Conservation (phyloP, 2,888 invertebrate species). For the Lysandra bellargus region DNA sequence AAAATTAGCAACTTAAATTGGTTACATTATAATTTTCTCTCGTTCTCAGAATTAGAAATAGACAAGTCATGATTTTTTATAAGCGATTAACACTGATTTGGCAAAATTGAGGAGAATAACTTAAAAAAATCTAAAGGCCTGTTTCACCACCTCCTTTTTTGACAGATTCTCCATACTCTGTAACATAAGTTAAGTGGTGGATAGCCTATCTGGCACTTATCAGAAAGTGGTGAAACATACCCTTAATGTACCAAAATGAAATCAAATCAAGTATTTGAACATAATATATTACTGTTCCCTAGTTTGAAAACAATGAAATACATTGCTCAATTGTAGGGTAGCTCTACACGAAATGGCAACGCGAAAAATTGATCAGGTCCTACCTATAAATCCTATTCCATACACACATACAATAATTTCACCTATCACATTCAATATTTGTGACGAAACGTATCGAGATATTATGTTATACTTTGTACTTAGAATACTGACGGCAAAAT, state of each 20-base stretch:
- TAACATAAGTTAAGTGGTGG: too few species aligned
- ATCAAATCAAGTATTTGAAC: too few species aligned
- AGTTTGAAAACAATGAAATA: neutral
- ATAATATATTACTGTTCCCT: too few species aligned
- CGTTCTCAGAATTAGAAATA: neutral
- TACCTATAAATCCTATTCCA: neutral
- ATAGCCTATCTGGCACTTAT: too few species aligned
- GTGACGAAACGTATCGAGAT: neutral
- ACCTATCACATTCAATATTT: neutral
- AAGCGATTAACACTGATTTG: too few species aligned
- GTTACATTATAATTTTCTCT: neutral
- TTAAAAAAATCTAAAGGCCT: too few species aligned
- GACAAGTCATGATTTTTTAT: too few species aligned
- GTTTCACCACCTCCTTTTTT: too few species aligned
- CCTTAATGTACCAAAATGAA: too few species aligned
- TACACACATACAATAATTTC: neutral
- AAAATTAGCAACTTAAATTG: neutral
- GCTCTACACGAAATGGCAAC: neutral
- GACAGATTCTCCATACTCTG: too few species aligned
- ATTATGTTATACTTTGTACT: constrained; percentile 15
- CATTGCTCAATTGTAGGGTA: neutral
- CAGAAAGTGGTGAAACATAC: too few species aligned
- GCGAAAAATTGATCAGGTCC: constrained; percentile 17
- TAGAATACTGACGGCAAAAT: neutral
- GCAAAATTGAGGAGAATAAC: too few species aligned